Percentiles rank a stretch among this genome's conserved stretches.
phyloP scores from a whole-genome alignment of 2,113 vertebrate genomes.

The Orientallactaga bullata region DNA sequence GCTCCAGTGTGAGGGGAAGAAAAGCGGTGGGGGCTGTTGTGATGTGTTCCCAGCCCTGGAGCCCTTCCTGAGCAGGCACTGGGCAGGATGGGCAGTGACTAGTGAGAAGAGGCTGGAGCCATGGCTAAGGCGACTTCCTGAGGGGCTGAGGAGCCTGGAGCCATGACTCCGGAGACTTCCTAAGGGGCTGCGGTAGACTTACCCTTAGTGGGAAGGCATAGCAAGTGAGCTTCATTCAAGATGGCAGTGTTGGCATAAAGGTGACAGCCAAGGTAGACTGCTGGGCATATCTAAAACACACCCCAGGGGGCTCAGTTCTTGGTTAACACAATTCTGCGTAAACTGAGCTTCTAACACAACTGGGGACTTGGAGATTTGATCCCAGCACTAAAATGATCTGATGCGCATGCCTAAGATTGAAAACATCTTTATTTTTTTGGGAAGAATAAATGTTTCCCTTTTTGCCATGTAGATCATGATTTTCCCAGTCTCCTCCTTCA shows the following conservation, averaged over 20 bases:
- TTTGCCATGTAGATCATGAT: background rate
- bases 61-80: background rate
- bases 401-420: background rate
- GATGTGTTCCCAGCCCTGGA: background rate
- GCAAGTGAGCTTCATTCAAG: background rate
- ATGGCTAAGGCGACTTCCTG: background rate
- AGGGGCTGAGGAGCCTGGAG: background rate
- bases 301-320: background rate
- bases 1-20: background rate
- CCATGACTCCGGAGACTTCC: background rate
- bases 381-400: background rate
- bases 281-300: background rate
- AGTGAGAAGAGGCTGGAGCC: background rate
- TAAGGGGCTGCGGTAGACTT: background rate
- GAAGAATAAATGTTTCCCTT: conserved; percentile 9
- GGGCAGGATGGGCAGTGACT: background rate
- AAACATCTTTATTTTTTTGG: background rate
- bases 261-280: background rate
- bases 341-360: background rate
- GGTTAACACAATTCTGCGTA: background rate
- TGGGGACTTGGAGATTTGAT: background rate
- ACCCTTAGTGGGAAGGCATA: background rate
- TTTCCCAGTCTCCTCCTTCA: conserved; percentile 20
- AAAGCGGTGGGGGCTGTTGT: background rate
- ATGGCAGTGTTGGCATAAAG: background rate